Conservation (phyloP, 2,797 vertebrate genomes). For the Acipenser transmontanus region DNA sequence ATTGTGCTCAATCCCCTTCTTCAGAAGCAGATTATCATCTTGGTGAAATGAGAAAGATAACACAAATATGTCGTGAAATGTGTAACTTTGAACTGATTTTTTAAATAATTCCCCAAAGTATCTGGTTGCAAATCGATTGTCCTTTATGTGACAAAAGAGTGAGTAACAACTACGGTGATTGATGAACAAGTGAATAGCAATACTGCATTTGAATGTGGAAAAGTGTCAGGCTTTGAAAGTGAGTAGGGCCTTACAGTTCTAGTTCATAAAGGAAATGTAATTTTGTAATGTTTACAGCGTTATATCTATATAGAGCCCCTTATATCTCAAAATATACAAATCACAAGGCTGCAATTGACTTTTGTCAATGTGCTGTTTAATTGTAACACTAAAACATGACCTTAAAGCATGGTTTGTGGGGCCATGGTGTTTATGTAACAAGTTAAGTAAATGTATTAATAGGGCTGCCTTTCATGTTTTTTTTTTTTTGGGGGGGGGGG, state of each 20-base stretch:
- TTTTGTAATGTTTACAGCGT: neutral
- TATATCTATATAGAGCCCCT: neutral
- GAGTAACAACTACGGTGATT: neutral
- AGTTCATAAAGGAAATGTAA: neutral
- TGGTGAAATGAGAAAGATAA: too few species aligned
- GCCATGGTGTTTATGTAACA: neutral
- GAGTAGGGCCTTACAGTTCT: neutral
- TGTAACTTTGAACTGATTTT: too few species aligned
- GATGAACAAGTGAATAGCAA: neutral
- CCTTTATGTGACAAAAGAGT: neutral
- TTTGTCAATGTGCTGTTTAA: constrained; percentile 15
- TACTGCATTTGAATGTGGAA: neutral
- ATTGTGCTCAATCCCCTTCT: too few species aligned
- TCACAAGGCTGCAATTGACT: constrained; percentile 61
- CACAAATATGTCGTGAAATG: too few species aligned
- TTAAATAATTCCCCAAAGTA: neutral
- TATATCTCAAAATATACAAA: constrained; percentile 16
- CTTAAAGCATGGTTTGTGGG: neutral
- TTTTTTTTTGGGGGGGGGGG: too few species aligned
- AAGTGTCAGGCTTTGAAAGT: neutral
- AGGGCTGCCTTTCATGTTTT: neutral
- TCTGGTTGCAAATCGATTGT: neutral
- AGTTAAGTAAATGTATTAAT: neutral
- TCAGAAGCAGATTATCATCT: too few species aligned
- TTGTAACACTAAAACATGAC: constrained; percentile 30